phyloP scores from a whole-genome alignment of 2,797 vertebrate species.

The Ceyx erithaca region DNA sequence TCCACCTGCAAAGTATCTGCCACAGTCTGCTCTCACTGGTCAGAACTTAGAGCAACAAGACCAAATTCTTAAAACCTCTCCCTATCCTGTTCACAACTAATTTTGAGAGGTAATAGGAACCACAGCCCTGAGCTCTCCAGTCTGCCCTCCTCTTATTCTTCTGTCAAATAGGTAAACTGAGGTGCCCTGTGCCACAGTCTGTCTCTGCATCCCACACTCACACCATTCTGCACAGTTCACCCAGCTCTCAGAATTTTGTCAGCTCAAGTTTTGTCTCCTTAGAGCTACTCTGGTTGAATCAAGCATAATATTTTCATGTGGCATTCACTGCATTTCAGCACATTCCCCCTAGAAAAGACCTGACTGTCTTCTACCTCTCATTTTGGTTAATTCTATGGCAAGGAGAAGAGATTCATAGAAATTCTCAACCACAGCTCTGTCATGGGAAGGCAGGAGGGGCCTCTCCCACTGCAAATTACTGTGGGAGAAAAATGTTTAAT shows the following conservation, averaged over 20 bases:
- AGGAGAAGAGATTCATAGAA: background rate
- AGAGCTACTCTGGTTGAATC: background rate
- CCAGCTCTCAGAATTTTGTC: background rate
- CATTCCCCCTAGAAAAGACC: background rate
- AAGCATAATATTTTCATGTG: background rate
- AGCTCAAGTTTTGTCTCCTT: background rate
- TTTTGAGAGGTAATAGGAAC: background rate
- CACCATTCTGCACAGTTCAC: background rate
- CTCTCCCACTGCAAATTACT: background rate
- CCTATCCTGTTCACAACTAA: background rate
- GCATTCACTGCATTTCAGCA: background rate
- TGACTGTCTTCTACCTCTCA: background rate
- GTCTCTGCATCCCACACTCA: background rate
- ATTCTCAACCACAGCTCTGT: background rate
- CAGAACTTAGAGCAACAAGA: background rate
- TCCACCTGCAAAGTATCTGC: background rate
- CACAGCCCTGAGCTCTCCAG: background rate
- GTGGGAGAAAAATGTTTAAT: background rate
- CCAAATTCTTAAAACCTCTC: background rate
- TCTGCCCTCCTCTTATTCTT: background rate
- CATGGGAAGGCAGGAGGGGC: background rate
- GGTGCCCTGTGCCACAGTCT: background rate
- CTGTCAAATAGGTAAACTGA: background rate
- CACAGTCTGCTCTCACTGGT: background rate
- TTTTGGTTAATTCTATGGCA: background rate